A percentile compares a stretch with the other conserved stretches of the same genome.
Conservation (phyloP, 2,113 vertebrate genomes). For the Bujurquina vittata region DNA sequence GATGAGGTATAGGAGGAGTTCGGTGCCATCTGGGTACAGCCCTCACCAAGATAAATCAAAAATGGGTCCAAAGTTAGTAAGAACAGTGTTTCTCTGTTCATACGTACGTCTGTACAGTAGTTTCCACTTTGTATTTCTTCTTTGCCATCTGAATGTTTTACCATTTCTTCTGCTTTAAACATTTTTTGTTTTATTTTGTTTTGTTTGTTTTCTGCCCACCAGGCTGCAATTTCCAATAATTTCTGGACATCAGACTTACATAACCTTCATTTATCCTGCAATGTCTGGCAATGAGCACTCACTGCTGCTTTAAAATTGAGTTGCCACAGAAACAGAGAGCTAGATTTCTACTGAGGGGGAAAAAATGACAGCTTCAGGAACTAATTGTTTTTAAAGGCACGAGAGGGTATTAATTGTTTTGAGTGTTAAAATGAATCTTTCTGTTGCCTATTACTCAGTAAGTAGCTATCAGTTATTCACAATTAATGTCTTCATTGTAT, state of each 20-base stretch:
- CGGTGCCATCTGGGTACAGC: conserved; percentile 54
- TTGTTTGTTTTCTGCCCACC: conserved; percentile 29
- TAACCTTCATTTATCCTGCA: conserved; percentile 55
- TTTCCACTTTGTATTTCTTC: not conserved
- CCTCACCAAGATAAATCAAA: conserved; percentile 63
- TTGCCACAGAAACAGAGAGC: conserved; percentile 63
- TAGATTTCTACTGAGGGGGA: not conserved
- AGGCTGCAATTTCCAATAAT: conserved; percentile 55
- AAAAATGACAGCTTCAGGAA: conserved; percentile 10
- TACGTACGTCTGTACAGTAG: not conserved
- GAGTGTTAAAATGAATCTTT: conserved; percentile 4
- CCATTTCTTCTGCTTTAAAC: not conserved
- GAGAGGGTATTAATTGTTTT: conserved; percentile 22
- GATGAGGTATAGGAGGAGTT: conserved; percentile 60
- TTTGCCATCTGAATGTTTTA: not conserved
- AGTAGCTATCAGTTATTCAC: conserved; percentile 35
- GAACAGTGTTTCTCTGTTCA: not conserved
- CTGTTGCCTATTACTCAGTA: not conserved
- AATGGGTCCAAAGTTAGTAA: conserved; percentile 40
- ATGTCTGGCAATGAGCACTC: conserved; percentile 44
- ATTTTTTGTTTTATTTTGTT: not conserved
- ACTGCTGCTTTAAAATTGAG: conserved; percentile 46
- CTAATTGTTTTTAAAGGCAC: conserved; percentile 41
- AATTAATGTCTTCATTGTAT: conserved; percentile 8
- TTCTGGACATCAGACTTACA: conserved; percentile 49